Evolutionary conservation across 2,797 vertebrate species (phyloP), one percentile per base, ranked within the genome.

Genomic region (Leuciscus waleckii): DNA sequence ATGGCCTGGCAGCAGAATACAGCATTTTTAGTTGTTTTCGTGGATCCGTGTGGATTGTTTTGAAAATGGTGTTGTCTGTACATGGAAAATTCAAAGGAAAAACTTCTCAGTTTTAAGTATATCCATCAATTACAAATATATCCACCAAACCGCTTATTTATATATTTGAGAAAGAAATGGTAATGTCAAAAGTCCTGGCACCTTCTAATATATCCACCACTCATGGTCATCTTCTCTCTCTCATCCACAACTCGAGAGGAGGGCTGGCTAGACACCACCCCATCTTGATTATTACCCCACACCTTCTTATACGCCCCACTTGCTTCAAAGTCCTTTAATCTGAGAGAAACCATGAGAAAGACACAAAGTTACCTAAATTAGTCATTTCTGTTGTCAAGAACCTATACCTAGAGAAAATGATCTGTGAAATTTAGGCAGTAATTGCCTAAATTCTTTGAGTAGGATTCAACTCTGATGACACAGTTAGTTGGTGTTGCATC

Each of bases 221-320:
- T 97, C 95, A 97, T 96, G 83, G 93, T 93, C 96, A 97, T 97
- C 58, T 94, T 93, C 70, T 97, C 95, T 49, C 96, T 89, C 88
- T 96, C 94, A 4, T 97, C 96, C 0, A 95, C 88, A 5, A 97
- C 94, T 0, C 94, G 91, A 2, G 95, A 95, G 0, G 94, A 92
- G 4, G 96, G 96, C 90, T 97, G 96, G 79, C 91, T 92, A 79
- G 96, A 96, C 69, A 97, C 93, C 0, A 96, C 93, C 0, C 93
- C 93, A 0, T 96, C 96, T 89, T 95, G 95, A 51, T 87, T 90
- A 8, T 92, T 93, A 13, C 95, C 94, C 94, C 95, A 96, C 4
- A 95, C 95, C 0, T 95, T 94, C 87, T 95, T 96, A 88, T 95
- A 96, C 0, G 94, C 94, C 0, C 93, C 92, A 41, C 94, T 94